phyloP scores from a whole-genome alignment of 2,797 vertebrate genomes.

The Acipenser oxyrinchus region DNA sequence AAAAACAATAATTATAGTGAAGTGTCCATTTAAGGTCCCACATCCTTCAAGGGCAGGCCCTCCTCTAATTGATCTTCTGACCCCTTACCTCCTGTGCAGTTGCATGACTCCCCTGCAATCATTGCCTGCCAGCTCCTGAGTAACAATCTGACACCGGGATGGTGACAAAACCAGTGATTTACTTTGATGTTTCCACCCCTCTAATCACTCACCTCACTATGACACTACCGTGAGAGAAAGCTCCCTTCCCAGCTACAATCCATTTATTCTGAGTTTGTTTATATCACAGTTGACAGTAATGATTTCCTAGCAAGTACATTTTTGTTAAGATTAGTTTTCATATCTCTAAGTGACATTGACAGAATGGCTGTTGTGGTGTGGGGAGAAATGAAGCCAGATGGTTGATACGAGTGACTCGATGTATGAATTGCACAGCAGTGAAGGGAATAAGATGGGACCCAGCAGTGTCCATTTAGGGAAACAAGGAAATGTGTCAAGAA shows the following conservation, averaged over 20 bases:
- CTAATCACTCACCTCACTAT: conserved; percentile 55
- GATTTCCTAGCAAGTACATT: conserved; percentile 34
- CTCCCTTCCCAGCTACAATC: conserved; percentile 50
- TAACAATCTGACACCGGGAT: conserved; percentile 47
- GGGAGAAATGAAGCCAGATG: conserved; percentile 32
- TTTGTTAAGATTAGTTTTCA: conserved; percentile 38
- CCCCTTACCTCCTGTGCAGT: conserved; percentile 38
- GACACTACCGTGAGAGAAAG: conserved; percentile 61
- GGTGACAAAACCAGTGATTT: conserved; percentile 49
- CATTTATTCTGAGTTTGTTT: conserved; percentile 27
- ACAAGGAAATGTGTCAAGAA: too few relatives aligned
- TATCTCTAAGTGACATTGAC: conserved; percentile 37
- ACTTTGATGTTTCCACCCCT: conserved; percentile 42
- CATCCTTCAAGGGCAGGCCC: conserved; percentile 59
- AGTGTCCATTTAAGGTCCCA: conserved; percentile 30
- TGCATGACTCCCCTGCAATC: conserved; percentile 57
- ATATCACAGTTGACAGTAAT: conserved; percentile 30
- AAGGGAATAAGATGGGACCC: not conserved
- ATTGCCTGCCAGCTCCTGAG: conserved; percentile 46
- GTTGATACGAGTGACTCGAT: conserved; percentile 24
- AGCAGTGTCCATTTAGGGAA: not conserved
- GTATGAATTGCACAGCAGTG: conserved; percentile 17
- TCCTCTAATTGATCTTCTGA: conserved; percentile 61
- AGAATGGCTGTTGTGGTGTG: conserved; percentile 27
- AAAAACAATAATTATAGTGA: conserved; percentile 12